Evolutionary conservation across 2,113 vertebrate species (phyloP), one percentile per base, ranked within the genome.

Genomic region (Conger conger): DNA sequence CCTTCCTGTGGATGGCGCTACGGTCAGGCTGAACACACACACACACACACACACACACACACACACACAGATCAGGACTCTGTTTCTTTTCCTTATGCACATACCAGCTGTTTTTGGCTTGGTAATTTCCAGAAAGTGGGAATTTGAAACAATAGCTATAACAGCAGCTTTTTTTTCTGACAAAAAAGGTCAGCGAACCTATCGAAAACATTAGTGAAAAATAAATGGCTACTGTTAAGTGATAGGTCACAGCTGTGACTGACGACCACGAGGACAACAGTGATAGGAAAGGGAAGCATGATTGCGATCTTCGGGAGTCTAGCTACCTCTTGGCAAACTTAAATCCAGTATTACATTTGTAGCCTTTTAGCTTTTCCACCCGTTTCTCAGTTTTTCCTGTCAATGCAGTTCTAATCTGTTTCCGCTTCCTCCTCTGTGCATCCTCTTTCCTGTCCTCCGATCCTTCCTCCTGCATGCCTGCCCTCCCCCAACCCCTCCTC

Each of bases 1-100:
- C 93, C 90, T 85, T 93, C 93, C 94, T 96, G 95, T 94, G 95
- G 94, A 94, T 94, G 92, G 90, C 86, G 87, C 88, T 76, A 60
- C 76, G 76, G 83, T 83, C 82, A 85, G 86, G 80, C 87, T 81
- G n/a, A n/a, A n/a, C 82, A 78, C 63, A 86, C 53, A 80, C 76
- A 38, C 54, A 76, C n/a, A 63, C n/a, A 78, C 73, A 79, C 50
- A 82, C 7, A 77, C 53, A 80, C 76, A 38, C 54, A 76, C n/a
- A 63, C n/a, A 78, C 73, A 79, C 50, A 82, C 7, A 77, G 33
- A 33, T 42, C 63, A 45, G 30, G 60, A 23, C 76, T 68, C 42
- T 80, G 68, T 83, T n/a, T n/a, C 81, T 54, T 77, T 86, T 57
- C 38, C 76, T 20, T 68, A 60, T 73, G 57, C 81, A 45, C 82